These are phyloP conservation scores for Drosophila mulleri DNA, from an alignment of 2,888 invertebrate species.

Conservation along the genomic window DNA sequence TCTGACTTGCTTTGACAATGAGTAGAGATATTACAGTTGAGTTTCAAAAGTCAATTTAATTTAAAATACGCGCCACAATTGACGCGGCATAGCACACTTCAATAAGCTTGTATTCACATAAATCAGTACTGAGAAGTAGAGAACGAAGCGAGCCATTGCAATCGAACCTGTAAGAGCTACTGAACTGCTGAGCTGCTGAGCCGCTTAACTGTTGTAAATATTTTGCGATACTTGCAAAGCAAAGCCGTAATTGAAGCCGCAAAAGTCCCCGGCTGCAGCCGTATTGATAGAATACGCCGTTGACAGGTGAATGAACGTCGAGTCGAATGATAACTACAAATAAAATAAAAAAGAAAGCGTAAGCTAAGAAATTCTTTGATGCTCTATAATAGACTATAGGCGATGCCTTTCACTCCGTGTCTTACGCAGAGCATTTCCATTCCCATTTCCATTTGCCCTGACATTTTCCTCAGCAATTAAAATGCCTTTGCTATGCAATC, in stretches of 20 bases:
- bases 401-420: constrained; percentile 33
- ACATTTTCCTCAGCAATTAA: constrained; percentile 71
- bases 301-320: constrained; percentile 35
- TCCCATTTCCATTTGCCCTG: constrained; percentile 47
- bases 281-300: constrained; percentile 2
- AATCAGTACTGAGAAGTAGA: constrained; percentile 17
- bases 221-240: constrained; percentile 18
- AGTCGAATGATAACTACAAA: background rate
- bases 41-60: constrained; percentile 41
- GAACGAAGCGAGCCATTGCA: background rate
- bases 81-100: constrained; percentile 29
- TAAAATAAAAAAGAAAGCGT: background rate
- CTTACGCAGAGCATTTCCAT: constrained; percentile 38
- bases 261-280: constrained; percentile 30
- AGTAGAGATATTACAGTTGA: constrained; percentile 19
- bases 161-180: background rate
- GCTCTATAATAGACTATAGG: background rate
- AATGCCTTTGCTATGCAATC: constrained; percentile 62
- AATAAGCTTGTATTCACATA: constrained; percentile 33
- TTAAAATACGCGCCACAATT: constrained; percentile 42
- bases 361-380: background rate
- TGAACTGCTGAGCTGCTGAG: background rate
- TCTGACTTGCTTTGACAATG: too few relatives aligned
- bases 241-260: constrained; percentile 33
- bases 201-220: constrained; percentile 12